These are phyloP conservation scores for Dione juno DNA, from an alignment of 2,888 invertebrate species.

Conservation along the genomic window DNA sequence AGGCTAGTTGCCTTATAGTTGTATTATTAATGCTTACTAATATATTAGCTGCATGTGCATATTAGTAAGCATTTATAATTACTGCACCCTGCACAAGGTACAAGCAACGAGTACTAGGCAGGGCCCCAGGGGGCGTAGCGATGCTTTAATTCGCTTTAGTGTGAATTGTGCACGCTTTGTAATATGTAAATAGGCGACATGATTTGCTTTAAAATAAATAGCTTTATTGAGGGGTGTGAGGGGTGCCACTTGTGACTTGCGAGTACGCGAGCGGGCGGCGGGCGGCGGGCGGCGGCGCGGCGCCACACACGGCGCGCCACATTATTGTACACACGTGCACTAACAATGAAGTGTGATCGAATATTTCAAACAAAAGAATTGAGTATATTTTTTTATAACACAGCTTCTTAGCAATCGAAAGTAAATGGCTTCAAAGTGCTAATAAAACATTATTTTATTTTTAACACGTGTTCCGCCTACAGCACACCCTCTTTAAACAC, in stretches of 20 bases:
- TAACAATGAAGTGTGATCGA: constrained; percentile 1
- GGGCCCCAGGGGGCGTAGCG: not conserved
- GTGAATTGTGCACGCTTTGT: constrained; percentile 7
- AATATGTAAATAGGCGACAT: constrained; percentile 11
- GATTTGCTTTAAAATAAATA: constrained; percentile 15
- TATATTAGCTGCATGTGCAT: too few relatives aligned
- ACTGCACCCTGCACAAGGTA: not conserved
- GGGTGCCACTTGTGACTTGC: too few relatives aligned
- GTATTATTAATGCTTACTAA: too few relatives aligned
- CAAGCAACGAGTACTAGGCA: not conserved
- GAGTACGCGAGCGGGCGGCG: too few relatives aligned
- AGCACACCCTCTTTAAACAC: not conserved
- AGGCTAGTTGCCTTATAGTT: too few relatives aligned
- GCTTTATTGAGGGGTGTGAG: too few relatives aligned
- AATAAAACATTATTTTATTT: not conserved
- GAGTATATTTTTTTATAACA: not conserved
- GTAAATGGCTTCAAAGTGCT: not conserved
- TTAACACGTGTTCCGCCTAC: not conserved
- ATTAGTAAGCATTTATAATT: not conserved
- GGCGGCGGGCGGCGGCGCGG: too few relatives aligned
- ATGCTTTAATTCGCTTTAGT: constrained; percentile 12
- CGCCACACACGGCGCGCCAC: constrained; percentile 27
- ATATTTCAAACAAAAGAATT: constrained; percentile 13
- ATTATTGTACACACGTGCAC: constrained; percentile 20
- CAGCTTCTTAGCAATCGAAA: constrained; percentile 1